Percentiles rank a stretch among this genome's conserved stretches.
Evolutionary conservation across 2,797 vertebrate genomes (phyloP).

Genomic region (Phrynocephalus forsythii): DNA sequence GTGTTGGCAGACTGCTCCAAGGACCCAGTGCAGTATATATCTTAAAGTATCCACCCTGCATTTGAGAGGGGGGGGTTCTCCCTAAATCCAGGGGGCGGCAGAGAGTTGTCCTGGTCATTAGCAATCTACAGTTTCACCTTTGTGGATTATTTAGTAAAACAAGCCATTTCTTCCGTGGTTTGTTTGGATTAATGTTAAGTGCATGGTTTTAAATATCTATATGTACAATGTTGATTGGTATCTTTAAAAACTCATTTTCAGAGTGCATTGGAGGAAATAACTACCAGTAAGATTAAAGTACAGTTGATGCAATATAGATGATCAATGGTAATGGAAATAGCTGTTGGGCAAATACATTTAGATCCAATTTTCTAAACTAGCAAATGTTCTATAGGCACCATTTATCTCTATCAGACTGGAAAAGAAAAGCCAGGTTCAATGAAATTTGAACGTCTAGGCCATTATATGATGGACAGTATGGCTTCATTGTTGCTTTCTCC

Average conservation of each 20-base stretch:
- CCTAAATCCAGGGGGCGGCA: too few species aligned
- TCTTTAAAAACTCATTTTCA: slow-evolving; percentile 6
- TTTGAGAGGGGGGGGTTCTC: too few species aligned
- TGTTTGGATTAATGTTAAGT: not conserved
- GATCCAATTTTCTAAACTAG: not conserved
- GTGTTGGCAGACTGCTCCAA: too few species aligned
- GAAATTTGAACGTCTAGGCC: not conserved
- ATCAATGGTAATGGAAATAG: not conserved
- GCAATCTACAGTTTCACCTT: slow-evolving; percentile 31
- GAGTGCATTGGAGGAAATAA: not conserved
- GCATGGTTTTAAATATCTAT: not conserved
- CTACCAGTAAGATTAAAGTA: not conserved
- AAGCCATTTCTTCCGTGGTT: slow-evolving; percentile 23
- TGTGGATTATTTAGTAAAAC: not conserved
- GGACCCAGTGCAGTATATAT: too few species aligned
- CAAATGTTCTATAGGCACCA: not conserved
- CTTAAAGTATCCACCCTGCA: too few species aligned
- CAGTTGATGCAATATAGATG: not conserved
- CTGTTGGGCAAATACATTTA: not conserved
- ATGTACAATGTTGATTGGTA: slow-evolving; percentile 3
- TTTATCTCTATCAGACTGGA: not conserved
- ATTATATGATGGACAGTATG: not conserved
- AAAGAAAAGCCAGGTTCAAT: not conserved
- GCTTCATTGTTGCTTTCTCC: not conserved
- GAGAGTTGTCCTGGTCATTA: too few species aligned